Percentiles rank a stretch among this genome's conserved stretches.
phyloP scores from a whole-genome alignment of 2,888 invertebrate species.

The Pharmacophagus antenor region DNA sequence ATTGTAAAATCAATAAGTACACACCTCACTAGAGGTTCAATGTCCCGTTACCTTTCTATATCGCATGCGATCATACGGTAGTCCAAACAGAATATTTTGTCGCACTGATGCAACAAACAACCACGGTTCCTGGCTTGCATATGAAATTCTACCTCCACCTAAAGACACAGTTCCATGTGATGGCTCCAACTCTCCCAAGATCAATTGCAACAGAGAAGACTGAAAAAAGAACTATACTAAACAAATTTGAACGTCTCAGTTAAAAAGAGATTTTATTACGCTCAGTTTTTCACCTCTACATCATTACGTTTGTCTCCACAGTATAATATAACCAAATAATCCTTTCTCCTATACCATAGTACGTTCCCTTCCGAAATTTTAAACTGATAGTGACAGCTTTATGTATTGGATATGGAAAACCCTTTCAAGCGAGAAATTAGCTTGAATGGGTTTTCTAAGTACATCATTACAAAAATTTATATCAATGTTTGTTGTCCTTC shows the following conservation, averaged over 20 bases:
- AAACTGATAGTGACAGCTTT: too few relatives aligned
- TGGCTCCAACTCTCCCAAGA: slow-evolving; percentile 86
- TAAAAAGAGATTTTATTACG: too few relatives aligned
- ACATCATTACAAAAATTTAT: background rate
- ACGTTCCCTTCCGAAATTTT: too few relatives aligned
- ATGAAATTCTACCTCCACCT: slow-evolving; percentile 83
- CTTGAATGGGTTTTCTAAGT: background rate
- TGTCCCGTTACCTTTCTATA: slow-evolving; percentile 63
- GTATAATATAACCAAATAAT: too few relatives aligned
- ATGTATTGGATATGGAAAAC: too few relatives aligned
- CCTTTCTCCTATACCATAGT: too few relatives aligned
- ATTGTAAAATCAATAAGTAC: background rate
- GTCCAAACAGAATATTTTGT: slow-evolving; percentile 90
- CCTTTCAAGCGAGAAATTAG: too few relatives aligned
- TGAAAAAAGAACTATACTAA: slow-evolving; percentile 46
- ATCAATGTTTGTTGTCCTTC: background rate
- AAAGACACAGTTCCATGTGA: slow-evolving; percentile 81
- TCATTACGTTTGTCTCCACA: too few relatives aligned
- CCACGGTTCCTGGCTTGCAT: slow-evolving; percentile 92
- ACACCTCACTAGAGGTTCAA: background rate
- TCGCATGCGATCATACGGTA: slow-evolving; percentile 77
- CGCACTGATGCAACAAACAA: slow-evolving; percentile 85
- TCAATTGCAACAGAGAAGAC: slow-evolving; percentile 83
- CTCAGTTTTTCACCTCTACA: too few relatives aligned
- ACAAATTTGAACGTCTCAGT: background rate